Base-by-base conservation (phyloP, 2,113 vertebrate species). In the Oxygymnocypris stewartii region DNA sequence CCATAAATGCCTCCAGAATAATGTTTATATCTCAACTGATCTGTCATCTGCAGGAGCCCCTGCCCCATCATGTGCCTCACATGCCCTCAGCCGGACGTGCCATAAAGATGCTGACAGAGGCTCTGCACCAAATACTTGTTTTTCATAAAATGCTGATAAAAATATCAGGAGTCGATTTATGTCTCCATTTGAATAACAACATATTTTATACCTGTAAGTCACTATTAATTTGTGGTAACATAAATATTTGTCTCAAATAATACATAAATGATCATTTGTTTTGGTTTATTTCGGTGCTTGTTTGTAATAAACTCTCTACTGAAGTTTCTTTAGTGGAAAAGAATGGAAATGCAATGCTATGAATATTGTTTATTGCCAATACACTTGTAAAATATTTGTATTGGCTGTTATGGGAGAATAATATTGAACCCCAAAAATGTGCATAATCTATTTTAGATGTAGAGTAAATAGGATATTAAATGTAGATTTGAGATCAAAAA, bases 1-100 rank as follows among this genome's bases (percentile, higher is more conserved):
- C 93, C 92, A 92, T 94, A 92, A 93, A 93, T 89, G 89, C 90
- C 71, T 92, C 92, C 91, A 93, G 91, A 92, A 93, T 91, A 90
- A 88, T 89, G 88, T 90, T 85, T 84, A 84, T 89, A 91, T 88
- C 87, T 83, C 80, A 88, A 90, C 91, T 90, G 92, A 92, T 91
- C 90, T 92, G 90, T 93, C 91, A 92, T 90, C 90, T 90, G 87
- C 86, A 84, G 84, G 91, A 94, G 92, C 92, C 87, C 57, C 75
- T 16, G 51, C 69, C 74, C 59, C 44, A 71, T 63, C 11, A n/a
- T 31, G 59, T 20, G 40, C 59, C 54, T 69, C 59, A 69, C 28
- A 77, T 61, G n/a, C 63, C 40, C 49, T 31, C n/a, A 16, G 4
- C 6, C 35, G 44, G 49, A 78, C 28, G 75, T 67, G 73, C 42